Evolutionary conservation across 2,888 invertebrate species (phyloP).

Genomic region (Mesoligia furuncula): DNA sequence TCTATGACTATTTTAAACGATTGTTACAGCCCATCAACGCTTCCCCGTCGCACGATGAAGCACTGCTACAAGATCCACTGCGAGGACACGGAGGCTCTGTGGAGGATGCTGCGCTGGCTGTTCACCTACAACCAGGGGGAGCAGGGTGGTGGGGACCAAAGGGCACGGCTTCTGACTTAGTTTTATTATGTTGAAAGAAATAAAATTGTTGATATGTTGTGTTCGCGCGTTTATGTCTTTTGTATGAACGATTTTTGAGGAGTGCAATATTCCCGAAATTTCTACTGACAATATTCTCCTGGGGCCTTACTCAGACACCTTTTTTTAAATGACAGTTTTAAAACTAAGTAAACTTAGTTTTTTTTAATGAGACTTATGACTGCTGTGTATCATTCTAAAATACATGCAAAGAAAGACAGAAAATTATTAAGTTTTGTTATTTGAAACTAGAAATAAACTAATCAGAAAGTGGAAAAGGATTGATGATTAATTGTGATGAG

Average conservation of each 20-base stretch:
- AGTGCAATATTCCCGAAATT: background rate
- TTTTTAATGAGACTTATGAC: background rate
- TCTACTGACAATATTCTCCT: background rate
- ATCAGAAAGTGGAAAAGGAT: slow-evolving; percentile 3
- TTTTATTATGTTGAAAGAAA: background rate
- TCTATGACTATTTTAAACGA: background rate
- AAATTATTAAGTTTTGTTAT: background rate
- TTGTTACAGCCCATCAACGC: slow-evolving; percentile 40
- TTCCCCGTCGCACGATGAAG: slow-evolving; percentile 65
- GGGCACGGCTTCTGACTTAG: slow-evolving; percentile 50
- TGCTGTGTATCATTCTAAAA: background rate
- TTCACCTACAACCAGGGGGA: slow-evolving; percentile 69
- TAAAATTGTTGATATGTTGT: slow-evolving; percentile 1
- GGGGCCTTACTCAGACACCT: no score
- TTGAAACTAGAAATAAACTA: background rate
- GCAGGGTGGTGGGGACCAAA: slow-evolving; percentile 32
- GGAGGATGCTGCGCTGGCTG: slow-evolving; percentile 78
- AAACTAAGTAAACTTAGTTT: background rate
- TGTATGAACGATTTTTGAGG: slow-evolving; percentile 33
- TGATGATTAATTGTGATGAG: background rate
- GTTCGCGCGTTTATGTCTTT: slow-evolving; percentile 61
- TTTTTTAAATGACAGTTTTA: background rate
- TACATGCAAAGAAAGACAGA: background rate
- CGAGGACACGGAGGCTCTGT: slow-evolving; percentile 78
- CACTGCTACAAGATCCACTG: slow-evolving; percentile 82